Evolutionary conservation across 2,113 vertebrate genomes (phyloP), one percentile per base, ranked within the genome.

Genomic region (Thamnaconus septentrionalis): DNA sequence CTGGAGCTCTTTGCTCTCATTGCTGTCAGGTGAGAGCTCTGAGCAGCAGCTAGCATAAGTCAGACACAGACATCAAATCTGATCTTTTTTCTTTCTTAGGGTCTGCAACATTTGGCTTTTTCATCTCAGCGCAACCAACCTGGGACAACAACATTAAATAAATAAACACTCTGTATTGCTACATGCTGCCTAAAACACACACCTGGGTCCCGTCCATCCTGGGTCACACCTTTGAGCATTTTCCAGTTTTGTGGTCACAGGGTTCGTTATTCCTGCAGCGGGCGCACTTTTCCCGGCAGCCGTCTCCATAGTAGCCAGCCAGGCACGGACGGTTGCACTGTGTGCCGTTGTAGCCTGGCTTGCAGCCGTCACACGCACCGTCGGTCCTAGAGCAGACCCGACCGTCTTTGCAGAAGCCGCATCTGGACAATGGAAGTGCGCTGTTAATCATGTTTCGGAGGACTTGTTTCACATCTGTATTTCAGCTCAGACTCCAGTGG

Each of bases 341-440:
- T 0, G 93, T 94, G 0, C 96, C 95, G 0, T 93, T 96, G 96
- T 96, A 98, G 56, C 97, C 97, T 0, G 93, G 89, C 47, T 90
- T 80, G 10, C 97, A 99, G 69, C 92, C 90, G 1, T 60, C 71
- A 63, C 97, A 99, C 64, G 67, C 79, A 0, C 97, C 97, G 0
- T 96, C 92, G n/a, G 90, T 75, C 0, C 84, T 61, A 0, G 93
- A 93, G 71, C 97, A 99, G 0, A 87, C 62, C 60, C 83, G 78
- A 8, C 79, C 82, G 65, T 59, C 86, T 68, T 85, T 88, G 87
- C 97, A 99, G 85, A 72, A 88, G 59, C 96, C 95, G 11, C 97
- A 98, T 5, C 97, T 99, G 71, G 1, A 59, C 41, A 53, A 71
- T 46, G 3, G 40, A 9, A 51, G 12, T 31, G 18, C 18, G 18